Conservation (phyloP, 2,113 vertebrate genomes). For the Orientallactaga bullata region DNA sequence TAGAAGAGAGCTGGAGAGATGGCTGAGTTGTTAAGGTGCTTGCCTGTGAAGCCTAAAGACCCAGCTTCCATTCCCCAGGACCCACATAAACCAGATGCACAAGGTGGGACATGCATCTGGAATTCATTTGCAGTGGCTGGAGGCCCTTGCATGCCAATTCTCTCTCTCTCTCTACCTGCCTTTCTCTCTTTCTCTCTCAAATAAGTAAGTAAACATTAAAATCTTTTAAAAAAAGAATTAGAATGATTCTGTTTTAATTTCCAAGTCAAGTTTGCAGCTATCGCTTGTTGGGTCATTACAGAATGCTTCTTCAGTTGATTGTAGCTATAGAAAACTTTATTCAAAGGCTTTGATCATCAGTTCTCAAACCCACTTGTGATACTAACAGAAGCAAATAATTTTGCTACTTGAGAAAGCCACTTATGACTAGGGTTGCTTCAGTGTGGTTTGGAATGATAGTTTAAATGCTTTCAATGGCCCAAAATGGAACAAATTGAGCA, state of each 20-base stretch:
- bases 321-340: slow-evolving; percentile 77
- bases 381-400: slow-evolving; percentile 61
- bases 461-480: slow-evolving; percentile 7
- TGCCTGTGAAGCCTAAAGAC: too few relatives aligned
- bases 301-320: slow-evolving; percentile 77
- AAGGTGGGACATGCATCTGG: too few relatives aligned
- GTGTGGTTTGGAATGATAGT: background rate
- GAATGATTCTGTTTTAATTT: slow-evolving; percentile 56
- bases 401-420: background rate
- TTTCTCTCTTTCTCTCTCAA: too few relatives aligned
- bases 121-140: too few relatives aligned
- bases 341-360: slow-evolving; percentile 73
- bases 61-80: too few relatives aligned
- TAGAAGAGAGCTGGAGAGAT: slow-evolving; percentile 20
- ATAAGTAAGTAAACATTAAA: background rate
- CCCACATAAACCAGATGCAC: too few relatives aligned
- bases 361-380: slow-evolving; percentile 67
- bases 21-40: too few relatives aligned
- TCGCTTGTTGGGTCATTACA: slow-evolving; percentile 78
- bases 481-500: slow-evolving; percentile 15
- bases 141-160: too few relatives aligned
- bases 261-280: slow-evolving; percentile 67
- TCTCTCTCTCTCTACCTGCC: too few relatives aligned
- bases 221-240: background rate
- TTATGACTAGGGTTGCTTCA: slow-evolving; percentile 29